Percentiles rank a stretch among this genome's conserved stretches.
Conservation (phyloP, 2,888 invertebrate genomes). For the Conchocele bisecta region DNA sequence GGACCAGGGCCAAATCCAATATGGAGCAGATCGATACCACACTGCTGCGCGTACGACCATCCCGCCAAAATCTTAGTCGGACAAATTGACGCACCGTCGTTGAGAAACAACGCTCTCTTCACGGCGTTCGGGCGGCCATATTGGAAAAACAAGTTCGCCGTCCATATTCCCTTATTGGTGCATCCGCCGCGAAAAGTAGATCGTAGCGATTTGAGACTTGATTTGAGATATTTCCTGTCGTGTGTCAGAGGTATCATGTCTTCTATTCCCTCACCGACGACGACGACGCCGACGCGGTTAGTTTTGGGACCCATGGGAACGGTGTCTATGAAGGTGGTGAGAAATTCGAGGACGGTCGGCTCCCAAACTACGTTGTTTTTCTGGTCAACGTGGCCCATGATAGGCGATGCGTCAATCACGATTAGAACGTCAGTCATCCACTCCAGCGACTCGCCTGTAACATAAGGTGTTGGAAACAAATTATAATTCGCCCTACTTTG, state of each 20-base stretch:
- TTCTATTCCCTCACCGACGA: conserved; percentile 48
- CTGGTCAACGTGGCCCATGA: conserved; percentile 38
- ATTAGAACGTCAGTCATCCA: conserved; percentile 50
- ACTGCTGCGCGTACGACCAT: conserved; percentile 26
- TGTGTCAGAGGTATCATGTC: conserved; percentile 46
- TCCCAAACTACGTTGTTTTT: conserved; percentile 46
- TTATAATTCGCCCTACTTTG: too few relatives aligned
- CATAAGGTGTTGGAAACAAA: too few relatives aligned
- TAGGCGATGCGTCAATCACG: conserved; percentile 42
- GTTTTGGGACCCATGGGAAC: conserved; percentile 38
- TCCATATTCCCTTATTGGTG: conserved; percentile 44
- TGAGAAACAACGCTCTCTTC: conserved; percentile 42
- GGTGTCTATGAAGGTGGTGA: conserved; percentile 37
- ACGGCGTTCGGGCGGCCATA: conserved; percentile 53
- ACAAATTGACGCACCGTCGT: conserved; percentile 34
- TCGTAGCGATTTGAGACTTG: conserved; percentile 36
- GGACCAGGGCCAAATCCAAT: conserved; percentile 33
- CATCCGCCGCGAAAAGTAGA: conserved; percentile 49
- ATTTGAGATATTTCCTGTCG: conserved; percentile 32
- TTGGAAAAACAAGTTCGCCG: conserved; percentile 54
- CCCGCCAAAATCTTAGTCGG: conserved; percentile 33
- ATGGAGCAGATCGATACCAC: conserved; percentile 53
- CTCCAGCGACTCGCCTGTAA: too few relatives aligned
- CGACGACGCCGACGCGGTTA: conserved; percentile 50
- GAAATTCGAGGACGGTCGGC: conserved; percentile 38